Base-by-base conservation (phyloP, 2,888 invertebrate genomes). In the Allygus modestus region DNA sequence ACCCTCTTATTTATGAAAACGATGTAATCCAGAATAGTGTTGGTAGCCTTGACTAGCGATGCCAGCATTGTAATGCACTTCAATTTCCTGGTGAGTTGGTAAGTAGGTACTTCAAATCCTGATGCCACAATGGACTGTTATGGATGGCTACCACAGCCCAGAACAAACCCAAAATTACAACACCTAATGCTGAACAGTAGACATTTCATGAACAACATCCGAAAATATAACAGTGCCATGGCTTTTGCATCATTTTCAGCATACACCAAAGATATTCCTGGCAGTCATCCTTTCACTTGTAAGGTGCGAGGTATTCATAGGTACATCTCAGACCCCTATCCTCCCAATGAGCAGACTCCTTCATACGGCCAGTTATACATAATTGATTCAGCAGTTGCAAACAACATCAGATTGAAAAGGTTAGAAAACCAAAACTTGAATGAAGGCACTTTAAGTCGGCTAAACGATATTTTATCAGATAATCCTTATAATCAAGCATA, bases 301-400 rank as follows among this genome's bases (percentile, higher is more conserved):
- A 75, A 75, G 41, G 75, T 75, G 41, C 75, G 33, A 75, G 75
- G 43, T 5, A 75, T 75, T 75, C 33, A 75, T 37, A n/a, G 28
- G 23, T 65, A 26, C 28, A 65, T 65, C 15, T 65, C 65, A 26
- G 26, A 65, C 31, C 31, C 23, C 5, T 15, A 26, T 23, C 43
- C 37, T 33, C n/a, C 33, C 11, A 37, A 75, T 43, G 37, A 28
- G 7, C 33, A 75, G 33, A 7, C 15, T 1, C 37, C 37, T 75
- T 75, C 75, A 33, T 75, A 75, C 33, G 75, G 75, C 23, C 75
- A n/a, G 37, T 75, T 33, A 43, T 75, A 33, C 15, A 75, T 37
- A 69, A 69, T 69, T n/a, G n/a, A 69, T 17, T 37, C 31, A 75
- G 11, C 26, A 37, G 75, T 37, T 33, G 28, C 37, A 33, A 37